A percentile compares a stretch with the other conserved stretches of the same genome.
Evolutionary conservation across 1,140 invertebrate species (phyloP).

Genomic region (Neodiprion fabricii): DNA sequence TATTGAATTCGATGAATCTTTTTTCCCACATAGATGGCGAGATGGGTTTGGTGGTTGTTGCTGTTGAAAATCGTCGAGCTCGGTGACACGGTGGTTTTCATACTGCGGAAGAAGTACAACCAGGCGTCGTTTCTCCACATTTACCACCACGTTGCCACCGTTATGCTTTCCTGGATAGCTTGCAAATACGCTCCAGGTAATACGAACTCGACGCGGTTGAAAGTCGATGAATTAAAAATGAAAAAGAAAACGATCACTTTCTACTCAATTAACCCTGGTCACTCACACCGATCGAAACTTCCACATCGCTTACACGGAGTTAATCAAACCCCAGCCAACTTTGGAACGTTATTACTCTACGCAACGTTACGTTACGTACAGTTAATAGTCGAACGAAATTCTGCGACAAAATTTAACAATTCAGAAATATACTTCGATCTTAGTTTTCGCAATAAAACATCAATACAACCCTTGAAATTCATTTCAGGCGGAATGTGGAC

Average conservation of each 20-base stretch:
- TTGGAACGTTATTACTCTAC: no score
- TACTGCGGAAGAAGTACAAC: conserved; percentile 73
- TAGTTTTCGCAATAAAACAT: no score
- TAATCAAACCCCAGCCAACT: no score
- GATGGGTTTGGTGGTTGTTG: conserved; percentile 60
- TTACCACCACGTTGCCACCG: conserved; percentile 74
- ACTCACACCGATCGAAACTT: no score
- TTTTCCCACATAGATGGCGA: conserved; percentile 43
- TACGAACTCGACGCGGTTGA: not conserved
- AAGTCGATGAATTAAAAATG: not conserved
- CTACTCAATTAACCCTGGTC: no score
- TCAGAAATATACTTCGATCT: no score
- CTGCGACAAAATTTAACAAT: no score
- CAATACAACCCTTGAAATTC: not conserved
- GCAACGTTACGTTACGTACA: no score
- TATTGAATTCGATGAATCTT: not conserved
- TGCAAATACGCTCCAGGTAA: conserved; percentile 71
- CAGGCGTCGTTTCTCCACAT: conserved; percentile 77
- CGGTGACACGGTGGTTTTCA: conserved; percentile 69
- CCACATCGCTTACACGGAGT: no score
- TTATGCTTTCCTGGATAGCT: conserved; percentile 73
- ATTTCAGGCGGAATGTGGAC: conserved; percentile 57
- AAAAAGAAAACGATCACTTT: no score
- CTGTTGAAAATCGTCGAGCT: conserved; percentile 60
- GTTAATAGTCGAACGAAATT: no score